phyloP scores from a whole-genome alignment of 2,797 vertebrate genomes.

The Rhabdophis nuchalis region DNA sequence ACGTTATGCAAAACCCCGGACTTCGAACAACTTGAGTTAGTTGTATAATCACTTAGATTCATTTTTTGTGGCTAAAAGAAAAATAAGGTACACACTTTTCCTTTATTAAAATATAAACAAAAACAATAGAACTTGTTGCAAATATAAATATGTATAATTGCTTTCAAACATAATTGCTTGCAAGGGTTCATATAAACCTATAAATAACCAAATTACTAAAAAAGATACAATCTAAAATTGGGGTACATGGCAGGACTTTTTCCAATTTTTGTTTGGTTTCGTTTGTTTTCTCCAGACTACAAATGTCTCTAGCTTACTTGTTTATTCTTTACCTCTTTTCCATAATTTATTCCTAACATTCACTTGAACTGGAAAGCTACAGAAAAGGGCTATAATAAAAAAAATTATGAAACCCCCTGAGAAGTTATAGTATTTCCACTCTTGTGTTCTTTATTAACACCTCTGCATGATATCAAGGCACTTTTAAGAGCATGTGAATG shows the following conservation, averaged over 20 bases:
- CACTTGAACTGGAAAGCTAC: background rate
- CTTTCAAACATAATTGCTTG: background rate
- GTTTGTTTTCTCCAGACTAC: background rate
- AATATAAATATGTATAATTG: background rate
- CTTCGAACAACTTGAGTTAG: background rate
- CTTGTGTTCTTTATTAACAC: conserved; percentile 21
- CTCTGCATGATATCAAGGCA: conserved; percentile 38
- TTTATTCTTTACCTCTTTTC: background rate
- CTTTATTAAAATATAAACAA: background rate
- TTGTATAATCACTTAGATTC: background rate
- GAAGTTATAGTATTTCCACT: background rate
- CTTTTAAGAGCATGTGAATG: conserved; percentile 11
- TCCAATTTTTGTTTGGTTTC: background rate
- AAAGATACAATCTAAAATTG: background rate
- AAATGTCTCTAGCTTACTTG: background rate
- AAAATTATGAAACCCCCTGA: background rate
- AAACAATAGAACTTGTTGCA: background rate
- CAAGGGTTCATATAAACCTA: background rate
- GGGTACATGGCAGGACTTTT: background rate
- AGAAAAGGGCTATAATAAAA: background rate
- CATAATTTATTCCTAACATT: background rate
- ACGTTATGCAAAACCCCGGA: background rate
- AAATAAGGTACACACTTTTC: background rate
- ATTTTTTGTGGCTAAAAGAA: background rate
- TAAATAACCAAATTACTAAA: background rate